Evolutionary conservation across 2,113 vertebrate species (phyloP).

Genomic region (Chaetodon trifascialis): DNA sequence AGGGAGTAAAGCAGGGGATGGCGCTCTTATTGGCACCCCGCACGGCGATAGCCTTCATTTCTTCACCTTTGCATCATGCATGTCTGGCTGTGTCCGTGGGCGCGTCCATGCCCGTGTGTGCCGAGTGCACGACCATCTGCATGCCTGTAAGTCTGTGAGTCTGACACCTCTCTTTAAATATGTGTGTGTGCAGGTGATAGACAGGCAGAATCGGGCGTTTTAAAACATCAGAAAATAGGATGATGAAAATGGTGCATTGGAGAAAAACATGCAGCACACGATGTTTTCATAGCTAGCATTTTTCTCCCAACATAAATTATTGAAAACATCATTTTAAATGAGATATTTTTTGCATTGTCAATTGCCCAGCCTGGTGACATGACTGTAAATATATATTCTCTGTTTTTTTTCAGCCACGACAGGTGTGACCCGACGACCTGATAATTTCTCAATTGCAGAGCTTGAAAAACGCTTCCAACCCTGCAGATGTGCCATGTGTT

Average conservation of each 20-base stretch:
- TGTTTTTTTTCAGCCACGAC: constrained; percentile 7
- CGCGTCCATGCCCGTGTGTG: background rate
- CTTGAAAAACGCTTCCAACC: constrained; percentile 14
- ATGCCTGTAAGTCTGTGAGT: background rate
- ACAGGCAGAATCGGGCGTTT: too few species aligned
- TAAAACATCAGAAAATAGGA: background rate
- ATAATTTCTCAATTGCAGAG: constrained; percentile 28
- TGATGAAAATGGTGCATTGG: background rate
- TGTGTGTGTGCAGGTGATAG: too few species aligned
- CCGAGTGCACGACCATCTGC: constrained; percentile 11
- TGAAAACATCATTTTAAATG: background rate
- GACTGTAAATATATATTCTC: background rate
- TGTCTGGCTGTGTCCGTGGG: constrained; percentile 45
- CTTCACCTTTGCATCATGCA: constrained; percentile 66
- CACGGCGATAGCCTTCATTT: constrained; percentile 57
- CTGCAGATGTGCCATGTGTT: constrained; percentile 48
- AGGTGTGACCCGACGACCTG: constrained; percentile 30
- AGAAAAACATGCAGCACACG: background rate
- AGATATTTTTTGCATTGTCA: background rate
- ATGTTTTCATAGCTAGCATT: background rate
- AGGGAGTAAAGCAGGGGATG: constrained; percentile 44
- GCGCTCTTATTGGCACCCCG: constrained; percentile 38
- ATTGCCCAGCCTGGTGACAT: background rate
- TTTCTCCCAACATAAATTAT: background rate
- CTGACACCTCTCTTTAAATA: background rate